phyloP scores from a whole-genome alignment of 2,888 invertebrate genomes.

The Cephus sareptanus region DNA sequence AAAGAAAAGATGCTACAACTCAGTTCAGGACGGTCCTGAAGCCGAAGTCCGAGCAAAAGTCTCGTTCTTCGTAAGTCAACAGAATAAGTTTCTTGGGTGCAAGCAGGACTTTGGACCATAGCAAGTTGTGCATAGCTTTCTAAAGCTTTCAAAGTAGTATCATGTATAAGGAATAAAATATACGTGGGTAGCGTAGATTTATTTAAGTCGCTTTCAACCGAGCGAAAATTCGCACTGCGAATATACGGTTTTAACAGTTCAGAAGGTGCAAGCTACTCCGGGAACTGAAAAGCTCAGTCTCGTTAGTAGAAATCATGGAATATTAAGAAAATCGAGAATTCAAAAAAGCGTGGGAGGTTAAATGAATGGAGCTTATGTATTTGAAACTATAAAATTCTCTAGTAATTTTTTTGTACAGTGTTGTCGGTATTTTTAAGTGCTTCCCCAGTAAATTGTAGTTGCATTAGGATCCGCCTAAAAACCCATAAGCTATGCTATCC shows the following conservation, averaged over 20 bases:
- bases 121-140: background rate
- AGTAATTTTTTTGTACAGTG: background rate
- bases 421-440: background rate
- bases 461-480: background rate
- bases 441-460: background rate
- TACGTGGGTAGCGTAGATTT: background rate
- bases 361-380: no score
- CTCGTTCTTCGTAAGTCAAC: background rate
- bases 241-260: background rate
- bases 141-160: background rate
- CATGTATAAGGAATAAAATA: background rate
- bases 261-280: background rate
- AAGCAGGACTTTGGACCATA: background rate
- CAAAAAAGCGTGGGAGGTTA: background rate
- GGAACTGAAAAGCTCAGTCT: background rate
- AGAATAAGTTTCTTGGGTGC: background rate
- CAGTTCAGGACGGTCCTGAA: background rate
- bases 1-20: background rate
- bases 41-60: background rate
- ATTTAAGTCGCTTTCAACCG: background rate
- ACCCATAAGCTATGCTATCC: background rate
- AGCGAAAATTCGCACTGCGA: background rate
- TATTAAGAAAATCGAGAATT: background rate
- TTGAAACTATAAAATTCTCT: background rate
- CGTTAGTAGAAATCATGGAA: background rate